Conservation (phyloP, 2,797 vertebrate genomes). For the Falco novaeseelandiae region DNA sequence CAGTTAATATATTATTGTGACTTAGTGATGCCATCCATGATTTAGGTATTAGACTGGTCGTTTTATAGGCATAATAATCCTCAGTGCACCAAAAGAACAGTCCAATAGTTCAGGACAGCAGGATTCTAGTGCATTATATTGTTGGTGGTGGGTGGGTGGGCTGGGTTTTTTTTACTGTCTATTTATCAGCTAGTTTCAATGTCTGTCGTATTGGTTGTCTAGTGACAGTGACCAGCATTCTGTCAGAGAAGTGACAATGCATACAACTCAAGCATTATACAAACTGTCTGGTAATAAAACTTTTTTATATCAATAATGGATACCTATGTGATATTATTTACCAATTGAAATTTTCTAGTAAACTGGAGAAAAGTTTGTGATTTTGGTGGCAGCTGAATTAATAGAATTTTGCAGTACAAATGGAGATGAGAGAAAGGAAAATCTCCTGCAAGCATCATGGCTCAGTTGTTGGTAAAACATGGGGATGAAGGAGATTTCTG, state of each 20-base stretch:
- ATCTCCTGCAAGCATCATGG: not conserved
- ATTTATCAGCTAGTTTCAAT: not conserved
- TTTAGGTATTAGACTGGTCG: not conserved
- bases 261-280: not conserved
- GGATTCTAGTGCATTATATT: not conserved
- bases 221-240: slow-evolving; percentile 23
- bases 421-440: not conserved
- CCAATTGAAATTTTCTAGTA: not conserved
- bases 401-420: slow-evolving; percentile 6
- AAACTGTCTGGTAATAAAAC: not conserved
- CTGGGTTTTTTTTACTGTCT: not conserved
- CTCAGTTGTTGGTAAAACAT: not conserved
- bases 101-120: not conserved
- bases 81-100: not conserved
- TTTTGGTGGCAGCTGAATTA: not conserved
- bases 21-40: slow-evolving; percentile 2
- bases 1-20: not conserved
- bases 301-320: not conserved
- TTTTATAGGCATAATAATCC: not conserved
- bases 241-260: slow-evolving; percentile 4
- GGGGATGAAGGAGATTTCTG: not conserved
- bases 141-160: not conserved
- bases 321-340: not conserved
- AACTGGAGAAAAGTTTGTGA: not conserved
- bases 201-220: not conserved